Base-by-base conservation (phyloP, 2,113 vertebrate species). In the Channa maculata region DNA sequence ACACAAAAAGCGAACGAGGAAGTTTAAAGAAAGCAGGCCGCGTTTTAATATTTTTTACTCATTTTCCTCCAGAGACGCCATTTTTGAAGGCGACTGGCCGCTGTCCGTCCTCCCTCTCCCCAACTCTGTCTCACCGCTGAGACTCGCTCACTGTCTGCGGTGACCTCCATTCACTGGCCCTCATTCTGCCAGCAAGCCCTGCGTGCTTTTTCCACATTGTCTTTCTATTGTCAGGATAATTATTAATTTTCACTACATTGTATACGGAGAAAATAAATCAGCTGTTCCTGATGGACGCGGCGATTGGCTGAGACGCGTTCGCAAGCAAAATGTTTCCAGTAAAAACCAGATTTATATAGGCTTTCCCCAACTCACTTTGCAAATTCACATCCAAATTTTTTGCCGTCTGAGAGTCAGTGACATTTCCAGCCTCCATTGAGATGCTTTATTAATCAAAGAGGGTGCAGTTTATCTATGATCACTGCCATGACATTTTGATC, bases 31-130 rank as follows among this genome's bases (percentile, higher is more conserved):
- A 85, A 85, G 63, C 65, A 91, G 91, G 93, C 93, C 92, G 90
- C 81, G 84, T 76, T 90, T 92, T 87, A 88, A 89, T 92, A 90
- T 90, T 90, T 91, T 93, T 93, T 91, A 92, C 89, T 89, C 87
- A 93, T 94, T 94, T 94, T 94, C 92, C 90, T 89, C 86, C 83
- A 88, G 87, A 92, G 94, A 94, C 94, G 94, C 94, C 94, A 95
- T 95, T 84, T 95, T 95, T 94, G 92, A 95, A 93, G 92, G 94
- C 92, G 92, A 87, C 91, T 92, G 77, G 80, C 89, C 85, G 89
- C 91, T 91, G 88, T 86, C 85, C 86, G 89, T 88, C 82, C 86
- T 91, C 91, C 81, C 87, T 87, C 83, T 82, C 86, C 62, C 86
- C 82, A 79, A 71, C 86, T 77, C 77, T 57, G 69, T 80, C 77